Percentiles rank a stretch among this genome's conserved stretches.
Conservation (phyloP, 2,113 vertebrate species). For the Malurus alboscapulatus region DNA sequence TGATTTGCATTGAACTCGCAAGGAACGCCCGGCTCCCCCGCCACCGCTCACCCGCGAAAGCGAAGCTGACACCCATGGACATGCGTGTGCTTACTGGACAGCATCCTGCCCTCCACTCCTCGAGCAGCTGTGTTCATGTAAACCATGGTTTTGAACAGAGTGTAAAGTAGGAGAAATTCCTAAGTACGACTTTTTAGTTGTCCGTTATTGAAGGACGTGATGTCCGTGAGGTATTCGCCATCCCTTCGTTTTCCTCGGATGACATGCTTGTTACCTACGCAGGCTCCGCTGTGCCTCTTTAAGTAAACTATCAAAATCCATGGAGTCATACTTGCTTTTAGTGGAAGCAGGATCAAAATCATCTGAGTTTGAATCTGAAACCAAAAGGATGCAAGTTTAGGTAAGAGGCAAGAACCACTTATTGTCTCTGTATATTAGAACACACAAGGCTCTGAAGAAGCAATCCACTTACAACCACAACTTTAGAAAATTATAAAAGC, state of each 20-base stretch:
- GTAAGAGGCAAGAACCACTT: not conserved
- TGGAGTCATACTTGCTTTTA: constrained; percentile 99
- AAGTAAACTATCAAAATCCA: constrained; percentile 99
- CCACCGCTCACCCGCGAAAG: constrained; percentile 57
- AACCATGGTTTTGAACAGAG: constrained; percentile 90
- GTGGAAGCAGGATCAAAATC: constrained; percentile 99
- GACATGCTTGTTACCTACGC: constrained; percentile 89
- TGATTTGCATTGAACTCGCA: constrained; percentile 55
- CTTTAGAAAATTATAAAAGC: not conserved
- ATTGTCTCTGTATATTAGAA: not conserved
- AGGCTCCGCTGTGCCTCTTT: constrained; percentile 96
- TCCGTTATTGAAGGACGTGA: constrained; percentile 83
- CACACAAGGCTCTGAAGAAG: not conserved
- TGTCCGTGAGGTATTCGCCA: constrained; percentile 80
- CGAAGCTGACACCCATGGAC: constrained; percentile 73
- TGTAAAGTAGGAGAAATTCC: constrained; percentile 85
- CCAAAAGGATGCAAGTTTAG: constrained; percentile 9
- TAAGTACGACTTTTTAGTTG: constrained; percentile 80
- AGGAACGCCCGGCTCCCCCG: constrained; percentile 35
- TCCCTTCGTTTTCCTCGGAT: constrained; percentile 69
- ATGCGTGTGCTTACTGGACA: constrained; percentile 68
- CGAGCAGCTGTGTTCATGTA: constrained; percentile 97
- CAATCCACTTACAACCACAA: not conserved
- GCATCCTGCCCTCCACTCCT: constrained; percentile 73
- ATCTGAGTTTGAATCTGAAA: constrained; percentile 93